Conservation (phyloP, 2,888 invertebrate genomes). For the Cheiracanthium punctorium region DNA sequence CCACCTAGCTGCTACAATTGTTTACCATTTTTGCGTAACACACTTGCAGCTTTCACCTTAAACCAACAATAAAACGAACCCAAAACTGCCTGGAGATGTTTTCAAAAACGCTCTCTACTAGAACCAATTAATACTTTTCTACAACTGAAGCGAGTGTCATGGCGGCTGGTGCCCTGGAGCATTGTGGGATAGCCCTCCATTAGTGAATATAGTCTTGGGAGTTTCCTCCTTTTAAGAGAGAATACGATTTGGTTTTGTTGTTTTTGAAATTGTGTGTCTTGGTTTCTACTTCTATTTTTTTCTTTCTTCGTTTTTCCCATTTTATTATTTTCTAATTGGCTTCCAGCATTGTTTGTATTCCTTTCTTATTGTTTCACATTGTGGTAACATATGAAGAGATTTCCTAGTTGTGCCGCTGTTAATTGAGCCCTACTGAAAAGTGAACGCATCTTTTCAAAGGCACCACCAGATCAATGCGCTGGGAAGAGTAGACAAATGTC, state of each 20-base stretch:
- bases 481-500: too few species aligned
- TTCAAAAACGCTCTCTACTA: slow-evolving; percentile 58
- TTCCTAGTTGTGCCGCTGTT: background rate
- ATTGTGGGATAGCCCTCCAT: slow-evolving; percentile 69
- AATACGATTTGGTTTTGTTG: background rate
- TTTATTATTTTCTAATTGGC: slow-evolving; percentile 14
- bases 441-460: too few species aligned
- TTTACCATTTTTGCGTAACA: background rate
- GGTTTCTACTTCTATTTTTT: too few species aligned
- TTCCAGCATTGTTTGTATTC: background rate
- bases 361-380: background rate
- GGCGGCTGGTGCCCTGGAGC: slow-evolving; percentile 61
- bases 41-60: background rate
- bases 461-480: too few species aligned
- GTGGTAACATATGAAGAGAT: background rate
- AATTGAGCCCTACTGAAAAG: background rate
- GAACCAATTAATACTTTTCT: slow-evolving; percentile 61
- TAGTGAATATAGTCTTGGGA: slow-evolving; percentile 56
- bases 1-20: background rate
- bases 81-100: slow-evolving; percentile 48
- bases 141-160: slow-evolving; percentile 49
- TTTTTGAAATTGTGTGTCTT: slow-evolving; percentile 1
- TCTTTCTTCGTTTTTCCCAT: background rate
- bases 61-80: background rate
- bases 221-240: slow-evolving; percentile 46